These are phyloP conservation scores for Typhlichthys subterraneus DNA, from an alignment of 2,797 vertebrate species.

Conservation along the genomic window DNA sequence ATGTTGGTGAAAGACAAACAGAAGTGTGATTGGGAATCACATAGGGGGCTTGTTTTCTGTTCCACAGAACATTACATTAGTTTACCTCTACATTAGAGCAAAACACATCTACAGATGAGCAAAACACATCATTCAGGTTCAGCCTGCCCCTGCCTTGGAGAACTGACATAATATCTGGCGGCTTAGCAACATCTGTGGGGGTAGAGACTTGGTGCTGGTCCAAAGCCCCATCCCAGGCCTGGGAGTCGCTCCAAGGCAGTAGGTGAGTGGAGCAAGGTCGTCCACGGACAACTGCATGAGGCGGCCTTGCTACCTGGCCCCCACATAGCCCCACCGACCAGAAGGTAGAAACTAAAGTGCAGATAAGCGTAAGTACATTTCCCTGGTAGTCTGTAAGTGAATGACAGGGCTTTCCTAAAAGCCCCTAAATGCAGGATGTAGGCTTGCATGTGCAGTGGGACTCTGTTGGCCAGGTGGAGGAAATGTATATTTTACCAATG, in stretches of 20 bases:
- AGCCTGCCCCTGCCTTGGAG: constrained; percentile 50
- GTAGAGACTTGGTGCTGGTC: constrained; percentile 82
- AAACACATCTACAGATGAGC: constrained; percentile 33
- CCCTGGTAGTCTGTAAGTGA: constrained; percentile 67
- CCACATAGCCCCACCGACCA: constrained; percentile 57
- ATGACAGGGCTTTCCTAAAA: constrained; percentile 79
- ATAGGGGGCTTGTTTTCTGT: constrained; percentile 4
- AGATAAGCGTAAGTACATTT: constrained; percentile 67
- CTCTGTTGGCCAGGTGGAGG: constrained; percentile 51
- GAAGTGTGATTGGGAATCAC: neutral
- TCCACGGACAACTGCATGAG: constrained; percentile 81
- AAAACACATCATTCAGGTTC: constrained; percentile 69
- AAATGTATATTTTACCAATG: constrained; percentile 45
- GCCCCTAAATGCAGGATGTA: constrained; percentile 78
- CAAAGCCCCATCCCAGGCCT: constrained; percentile 83
- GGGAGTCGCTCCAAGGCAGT: constrained; percentile 84
- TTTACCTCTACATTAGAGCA: constrained; percentile 14
- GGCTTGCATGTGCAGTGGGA: constrained; percentile 67
- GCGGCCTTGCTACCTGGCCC: constrained; percentile 72
- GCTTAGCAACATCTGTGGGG: constrained; percentile 84
- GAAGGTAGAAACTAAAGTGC: constrained; percentile 70
- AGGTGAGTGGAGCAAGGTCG: constrained; percentile 85
- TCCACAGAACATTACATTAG: constrained; percentile 22
- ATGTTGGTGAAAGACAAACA: too few species aligned
- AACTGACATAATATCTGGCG: constrained; percentile 82